phyloP scores from a whole-genome alignment of 2,797 vertebrate genomes.

The Notoglanidium macrostoma region DNA sequence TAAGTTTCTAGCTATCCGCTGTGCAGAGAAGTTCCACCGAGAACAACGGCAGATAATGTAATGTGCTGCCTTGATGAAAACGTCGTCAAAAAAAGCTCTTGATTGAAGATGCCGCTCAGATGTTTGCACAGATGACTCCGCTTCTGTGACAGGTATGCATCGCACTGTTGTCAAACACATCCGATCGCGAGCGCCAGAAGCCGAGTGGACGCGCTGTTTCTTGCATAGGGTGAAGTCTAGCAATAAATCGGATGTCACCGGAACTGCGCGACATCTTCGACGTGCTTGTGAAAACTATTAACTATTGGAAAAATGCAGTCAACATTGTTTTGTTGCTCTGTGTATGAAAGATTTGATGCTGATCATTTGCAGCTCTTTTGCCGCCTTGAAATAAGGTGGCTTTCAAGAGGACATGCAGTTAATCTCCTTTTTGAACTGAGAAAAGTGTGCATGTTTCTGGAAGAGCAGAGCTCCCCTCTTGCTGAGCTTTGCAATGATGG shows the following conservation, averaged over 20 bases:
- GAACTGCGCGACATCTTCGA: neutral
- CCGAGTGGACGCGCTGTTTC: neutral
- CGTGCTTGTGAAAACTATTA: neutral
- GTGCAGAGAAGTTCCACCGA: neutral
- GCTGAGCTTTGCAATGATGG: neutral
- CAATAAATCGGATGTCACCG: neutral
- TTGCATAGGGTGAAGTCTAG: neutral
- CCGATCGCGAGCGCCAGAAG: neutral
- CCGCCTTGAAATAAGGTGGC: too few relatives aligned
- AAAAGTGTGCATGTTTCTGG: neutral
- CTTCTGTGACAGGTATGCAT: neutral
- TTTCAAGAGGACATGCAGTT: too few relatives aligned
- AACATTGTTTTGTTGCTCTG: neutral
- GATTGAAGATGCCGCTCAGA: neutral
- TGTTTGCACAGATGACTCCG: neutral
- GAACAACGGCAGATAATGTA: conserved; percentile 23
- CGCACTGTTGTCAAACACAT: neutral
- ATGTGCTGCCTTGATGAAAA: conserved; percentile 8
- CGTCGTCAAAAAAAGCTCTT: neutral
- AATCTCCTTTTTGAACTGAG: too few relatives aligned
- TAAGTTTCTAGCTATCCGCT: conserved; percentile 34
- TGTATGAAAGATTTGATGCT: conserved; percentile 3
- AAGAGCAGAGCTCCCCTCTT: neutral
- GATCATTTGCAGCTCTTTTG: neutral
- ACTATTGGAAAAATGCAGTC: neutral